Evolutionary conservation across 2,888 invertebrate genomes (phyloP), one percentile per base, ranked within the genome.

Genomic region (Parnassius orleans): DNA sequence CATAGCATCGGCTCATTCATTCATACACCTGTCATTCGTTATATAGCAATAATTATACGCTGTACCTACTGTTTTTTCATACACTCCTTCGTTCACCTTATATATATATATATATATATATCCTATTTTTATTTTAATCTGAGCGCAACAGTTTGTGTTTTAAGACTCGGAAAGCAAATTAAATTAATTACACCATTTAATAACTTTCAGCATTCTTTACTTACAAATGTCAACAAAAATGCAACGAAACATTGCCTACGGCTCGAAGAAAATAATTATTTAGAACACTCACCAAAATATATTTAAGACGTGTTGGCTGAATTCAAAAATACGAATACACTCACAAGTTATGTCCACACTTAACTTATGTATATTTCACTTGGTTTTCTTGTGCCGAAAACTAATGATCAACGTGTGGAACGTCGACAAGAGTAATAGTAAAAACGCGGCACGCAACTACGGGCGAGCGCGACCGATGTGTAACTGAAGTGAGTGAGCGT

Each of bases 341-440:
- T 79, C 80, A 81, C 79, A 76, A 72, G 69, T 69, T 63, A 72
- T 68, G 19, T 68, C 70, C 69, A 14, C 48, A 68, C 65, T 66
- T 68, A 68, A 66, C 69, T 66, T 63, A 63, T 67, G 61, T 72
- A 76, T 83, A 82, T 86, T 86, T 82, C 89, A 87, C 88, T 87
- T 78, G 78, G 83, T 88, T 87, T 89, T 88, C 87, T 79, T 82
- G 71, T 64, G 60, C 68, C 77, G 87, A 87, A 87, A 89, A 87
- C 85, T 75, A 84, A 84, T 82, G 84, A 84, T 78, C 77, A 74
- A 76, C 80, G 78, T 78, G 70, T 75, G 69, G 41, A 57, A 53
- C 51, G 66, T 67, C 65, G 68, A 67, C 65, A 67, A 64, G 63
- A 59, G 66, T 52, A 24, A 59, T 65, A 52, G 58, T 33, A 63